Conservation (phyloP, 2,888 invertebrate genomes). For the Atrina japonica region DNA sequence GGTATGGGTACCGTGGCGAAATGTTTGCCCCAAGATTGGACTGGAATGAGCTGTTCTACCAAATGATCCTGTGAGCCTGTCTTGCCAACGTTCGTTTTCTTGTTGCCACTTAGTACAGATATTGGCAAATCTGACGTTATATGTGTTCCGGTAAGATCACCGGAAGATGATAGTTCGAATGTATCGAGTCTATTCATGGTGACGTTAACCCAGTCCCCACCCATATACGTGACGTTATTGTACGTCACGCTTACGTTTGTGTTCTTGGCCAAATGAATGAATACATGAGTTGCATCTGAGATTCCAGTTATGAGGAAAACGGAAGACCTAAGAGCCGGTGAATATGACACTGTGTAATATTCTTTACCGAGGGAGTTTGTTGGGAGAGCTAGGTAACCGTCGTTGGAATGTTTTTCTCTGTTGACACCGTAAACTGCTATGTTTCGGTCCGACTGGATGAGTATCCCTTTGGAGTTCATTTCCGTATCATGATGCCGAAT, state of each 20-base stretch:
- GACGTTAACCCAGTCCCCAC: conserved; percentile 16
- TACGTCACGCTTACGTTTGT: conserved; percentile 37
- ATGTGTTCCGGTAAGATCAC: conserved; percentile 67
- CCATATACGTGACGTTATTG: conserved; percentile 28
- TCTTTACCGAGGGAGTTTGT: conserved; percentile 51
- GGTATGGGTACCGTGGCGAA: conserved; percentile 12
- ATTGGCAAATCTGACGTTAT: conserved; percentile 60
- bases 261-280: conserved; percentile 32
- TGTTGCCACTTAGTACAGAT: conserved; percentile 63
- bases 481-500: not conserved
- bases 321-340: conserved; percentile 32
- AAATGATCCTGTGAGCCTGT: conserved; percentile 9
- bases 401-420: conserved; percentile 52
- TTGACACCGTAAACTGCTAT: conserved; percentile 55
- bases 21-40: conserved; percentile 64
- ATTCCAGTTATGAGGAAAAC: conserved; percentile 47
- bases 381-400: conserved; percentile 56
- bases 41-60: not conserved
- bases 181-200: conserved; percentile 46
- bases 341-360: conserved; percentile 52
- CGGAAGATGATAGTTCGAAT: conserved; percentile 45
- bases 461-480: not conserved
- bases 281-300: conserved; percentile 35
- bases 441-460: conserved; percentile 42
- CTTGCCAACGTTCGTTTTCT: conserved; percentile 51